These are phyloP conservation scores for Plusia festucae DNA, from an alignment of 2,888 invertebrate genomes.

Conservation along the genomic window DNA sequence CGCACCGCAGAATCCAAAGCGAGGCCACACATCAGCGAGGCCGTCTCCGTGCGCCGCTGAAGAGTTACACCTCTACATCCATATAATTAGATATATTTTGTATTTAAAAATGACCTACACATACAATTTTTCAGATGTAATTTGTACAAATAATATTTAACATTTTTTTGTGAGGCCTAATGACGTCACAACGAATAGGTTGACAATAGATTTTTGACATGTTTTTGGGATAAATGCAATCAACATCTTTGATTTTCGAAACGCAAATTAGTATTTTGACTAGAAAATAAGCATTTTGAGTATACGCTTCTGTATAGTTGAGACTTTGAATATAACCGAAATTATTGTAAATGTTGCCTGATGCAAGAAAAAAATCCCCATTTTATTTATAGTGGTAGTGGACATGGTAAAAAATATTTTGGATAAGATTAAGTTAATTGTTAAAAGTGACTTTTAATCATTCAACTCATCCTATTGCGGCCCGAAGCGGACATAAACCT, in stretches of 20 bases:
- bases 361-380: not conserved
- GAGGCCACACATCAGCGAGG: too few relatives aligned
- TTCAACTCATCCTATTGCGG: too few relatives aligned
- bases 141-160: constrained; percentile 20
- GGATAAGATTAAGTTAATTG: too few relatives aligned
- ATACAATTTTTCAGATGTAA: constrained; percentile 15
- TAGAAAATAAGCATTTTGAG: constrained; percentile 65
- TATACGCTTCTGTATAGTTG: constrained; percentile 46
- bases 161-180: not conserved
- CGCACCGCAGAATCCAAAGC: too few relatives aligned
- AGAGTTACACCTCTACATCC: too few relatives aligned
- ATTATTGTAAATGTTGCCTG: not conserved
- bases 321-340: constrained; percentile 27
- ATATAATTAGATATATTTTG: too few relatives aligned
- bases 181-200: constrained; percentile 2
- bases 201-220: constrained; percentile 24
- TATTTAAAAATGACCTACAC: constrained; percentile 17
- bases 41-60: too few relatives aligned
- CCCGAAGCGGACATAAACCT: too few relatives aligned
- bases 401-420: not conserved
- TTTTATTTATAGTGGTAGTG: not conserved
- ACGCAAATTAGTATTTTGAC: constrained; percentile 64
- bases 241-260: constrained; percentile 49
- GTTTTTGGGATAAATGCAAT: constrained; percentile 60
- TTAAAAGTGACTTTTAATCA: too few relatives aligned